Percentiles rank a stretch among this genome's conserved stretches.
phyloP scores from a whole-genome alignment of 2,888 invertebrate genomes.

The Caenorhabditis sp. region DNA sequence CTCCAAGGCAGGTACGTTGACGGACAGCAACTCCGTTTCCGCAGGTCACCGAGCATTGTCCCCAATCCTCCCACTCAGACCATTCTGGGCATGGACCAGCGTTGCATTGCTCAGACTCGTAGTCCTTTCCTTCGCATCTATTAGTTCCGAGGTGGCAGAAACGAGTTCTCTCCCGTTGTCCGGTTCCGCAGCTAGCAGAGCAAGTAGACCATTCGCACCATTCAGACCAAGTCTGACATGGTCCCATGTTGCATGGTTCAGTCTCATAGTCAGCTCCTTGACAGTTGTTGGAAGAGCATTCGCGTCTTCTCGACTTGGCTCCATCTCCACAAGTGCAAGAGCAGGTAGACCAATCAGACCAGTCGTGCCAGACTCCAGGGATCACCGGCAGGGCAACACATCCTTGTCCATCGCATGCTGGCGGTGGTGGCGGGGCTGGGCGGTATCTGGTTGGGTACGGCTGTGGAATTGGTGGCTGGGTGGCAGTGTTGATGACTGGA shows the following conservation, averaged over 20 bases:
- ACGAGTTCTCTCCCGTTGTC: slow-evolving; percentile 73
- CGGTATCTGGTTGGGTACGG: slow-evolving; percentile 69
- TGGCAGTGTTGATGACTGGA: slow-evolving; percentile 63
- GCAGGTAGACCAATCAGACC: slow-evolving; percentile 78
- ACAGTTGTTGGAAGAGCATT: slow-evolving; percentile 74
- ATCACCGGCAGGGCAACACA: slow-evolving; percentile 65
- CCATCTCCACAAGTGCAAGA: slow-evolving; percentile 78
- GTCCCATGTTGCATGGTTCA: slow-evolving; percentile 73
- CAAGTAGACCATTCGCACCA: slow-evolving; percentile 79
- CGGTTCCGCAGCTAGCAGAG: slow-evolving; percentile 73
- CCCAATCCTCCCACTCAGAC: slow-evolving; percentile 77
- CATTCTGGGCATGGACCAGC: slow-evolving; percentile 78
- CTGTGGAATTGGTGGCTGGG: slow-evolving; percentile 64
- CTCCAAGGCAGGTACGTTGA: slow-evolving; percentile 75
- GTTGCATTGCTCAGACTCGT: slow-evolving; percentile 72
- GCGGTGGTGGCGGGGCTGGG: slow-evolving; percentile 76
- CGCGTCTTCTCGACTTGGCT: slow-evolving; percentile 73
- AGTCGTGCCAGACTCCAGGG: slow-evolving; percentile 73
- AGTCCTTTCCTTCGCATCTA: slow-evolving; percentile 77
- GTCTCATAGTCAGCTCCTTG: slow-evolving; percentile 74
- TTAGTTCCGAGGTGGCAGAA: slow-evolving; percentile 78
- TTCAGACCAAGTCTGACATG: slow-evolving; percentile 78
- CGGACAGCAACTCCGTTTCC: slow-evolving; percentile 73
- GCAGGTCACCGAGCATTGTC: slow-evolving; percentile 74
- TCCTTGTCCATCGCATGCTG: slow-evolving; percentile 75